Evolutionary conservation across 2,888 invertebrate genomes (phyloP), one percentile per base, ranked within the genome.

Genomic region (Laothoe populi): DNA sequence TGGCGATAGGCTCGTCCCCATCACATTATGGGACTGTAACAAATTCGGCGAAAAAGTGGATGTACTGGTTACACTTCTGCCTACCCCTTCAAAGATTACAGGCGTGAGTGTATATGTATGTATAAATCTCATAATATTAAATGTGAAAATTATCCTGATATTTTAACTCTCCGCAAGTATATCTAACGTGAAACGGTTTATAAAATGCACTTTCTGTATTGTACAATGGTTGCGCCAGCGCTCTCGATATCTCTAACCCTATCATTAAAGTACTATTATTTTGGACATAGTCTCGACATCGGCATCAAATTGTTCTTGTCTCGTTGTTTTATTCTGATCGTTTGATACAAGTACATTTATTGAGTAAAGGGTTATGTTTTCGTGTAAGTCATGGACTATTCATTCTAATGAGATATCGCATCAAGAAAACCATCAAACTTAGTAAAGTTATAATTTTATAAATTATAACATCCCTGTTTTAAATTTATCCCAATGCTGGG

Each of bases 151-250:
- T 64, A 48, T 62, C 67, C 68, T 66, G 61, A 57, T 63, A 60
- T 70, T 71, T 70, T 77, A 70, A 68, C 79, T 79, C 79, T 82
- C 77, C 78, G 78, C 72, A 66, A 68, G 69, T 74, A 69, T 69
- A 64, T 72, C 70, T 72, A 66, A 75, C 71, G 71, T 74, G 69
- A 70, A 76, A 64, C 72, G 70, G 77, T 79, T 77, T 69, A 71
- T 71, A 73, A 81, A 38, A 82, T 81, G 74, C 76, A 68, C 79
- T 84, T 84, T 85, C 78, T 65, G 70, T 65, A 70, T 84, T 83
- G 76, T 73, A 73, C 73, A 78, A 82, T 69, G 45, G 58, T 74
- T 75, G 67, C 76, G 66, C 72, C 70, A 75, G 63, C 61, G 64
- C 66, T 74, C 76, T 73, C 74, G 76, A 74, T 72, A 74, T 69